Evolutionary conservation across 2,888 invertebrate species (phyloP), one percentile per base, ranked within the genome.

Genomic region (Gastrophysa polygoni): DNA sequence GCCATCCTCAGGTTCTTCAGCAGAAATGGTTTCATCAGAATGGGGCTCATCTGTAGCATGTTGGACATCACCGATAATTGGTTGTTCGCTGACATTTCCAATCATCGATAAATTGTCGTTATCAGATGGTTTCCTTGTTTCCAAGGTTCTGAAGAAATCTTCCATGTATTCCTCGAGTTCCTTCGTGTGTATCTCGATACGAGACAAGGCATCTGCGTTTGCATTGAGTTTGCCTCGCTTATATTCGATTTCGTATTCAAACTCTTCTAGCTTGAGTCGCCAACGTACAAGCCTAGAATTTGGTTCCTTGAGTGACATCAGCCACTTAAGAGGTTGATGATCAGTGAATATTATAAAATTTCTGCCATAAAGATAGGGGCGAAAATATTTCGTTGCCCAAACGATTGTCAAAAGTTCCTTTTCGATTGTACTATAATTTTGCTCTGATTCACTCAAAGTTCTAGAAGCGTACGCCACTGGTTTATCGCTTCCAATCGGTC

Each of bases 281-380:
- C 78, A 80, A 34, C 77, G 43, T 3, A 73, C 66, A 49, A 78
- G 49, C 59, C 72, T 47, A 18, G 71, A 69, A 11, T 68, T 67
- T 3, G 76, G 75, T 29, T 78, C 75, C 65, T 74, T 75, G 5
- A 81, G 59, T 76, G 77, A 80, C n/a, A 55, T 20, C 10, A n/a
- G n/a, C n/a, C n/a, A n/a, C n/a, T n/a, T n/a, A n/a, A 44, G 21
- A 14, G 55, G 64, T 64, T 24, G 78, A 62, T 0, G 77, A 75
- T 66, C 66, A 52, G 57, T 79, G 78, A 75, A 18, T n/a, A 81
- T 72, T 5, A 47, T 66, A 51, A 80, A 80, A 62, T 73, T 66
- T 24, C 71, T 4, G n/a, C n/a, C n/a, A n/a, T n/a, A n/a, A n/a
- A n/a, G n/a, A n/a, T n/a, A n/a, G n/a, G n/a, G n/a, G n/a, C n/a